These are phyloP conservation scores for Spheniscus mendiculus DNA, from an alignment of 2,113 vertebrate species.

Conservation along the genomic window DNA sequence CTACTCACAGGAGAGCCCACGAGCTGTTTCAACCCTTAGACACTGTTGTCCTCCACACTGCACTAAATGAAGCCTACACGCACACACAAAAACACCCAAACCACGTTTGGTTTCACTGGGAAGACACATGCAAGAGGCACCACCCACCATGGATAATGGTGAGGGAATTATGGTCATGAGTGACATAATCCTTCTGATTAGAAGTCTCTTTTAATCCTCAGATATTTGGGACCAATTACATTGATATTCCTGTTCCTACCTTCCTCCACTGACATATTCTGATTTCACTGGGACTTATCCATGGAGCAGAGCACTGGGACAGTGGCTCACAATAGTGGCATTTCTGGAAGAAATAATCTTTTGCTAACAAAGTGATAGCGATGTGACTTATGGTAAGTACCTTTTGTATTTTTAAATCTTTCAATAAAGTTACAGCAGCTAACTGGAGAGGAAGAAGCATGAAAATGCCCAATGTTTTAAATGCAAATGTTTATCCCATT, in stretches of 20 bases:
- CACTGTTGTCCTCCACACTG: neutral
- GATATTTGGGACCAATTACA: neutral
- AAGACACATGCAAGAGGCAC: neutral
- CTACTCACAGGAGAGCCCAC: neutral
- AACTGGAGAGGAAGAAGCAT: neutral
- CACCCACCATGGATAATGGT: neutral
- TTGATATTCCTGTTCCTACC: neutral
- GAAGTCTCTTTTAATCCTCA: neutral
- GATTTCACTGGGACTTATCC: neutral
- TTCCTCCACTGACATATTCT: neutral
- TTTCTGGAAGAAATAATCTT: neutral
- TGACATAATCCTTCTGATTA: neutral
- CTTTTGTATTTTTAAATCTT: neutral
- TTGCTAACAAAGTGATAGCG: neutral
- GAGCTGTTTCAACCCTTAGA: neutral
- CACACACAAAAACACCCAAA: neutral
- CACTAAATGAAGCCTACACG: neutral
- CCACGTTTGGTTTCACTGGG: neutral
- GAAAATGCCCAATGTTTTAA: neutral
- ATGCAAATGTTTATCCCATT: neutral
- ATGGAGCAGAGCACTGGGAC: neutral
- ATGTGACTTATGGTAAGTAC: neutral
- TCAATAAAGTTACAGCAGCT: neutral
- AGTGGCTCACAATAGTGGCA: neutral
- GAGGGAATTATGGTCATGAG: neutral